A percentile compares a stretch with the other conserved stretches of the same genome.
phyloP scores from a whole-genome alignment of 2,888 invertebrate species.

The Caenorhabditis sulstoni region DNA sequence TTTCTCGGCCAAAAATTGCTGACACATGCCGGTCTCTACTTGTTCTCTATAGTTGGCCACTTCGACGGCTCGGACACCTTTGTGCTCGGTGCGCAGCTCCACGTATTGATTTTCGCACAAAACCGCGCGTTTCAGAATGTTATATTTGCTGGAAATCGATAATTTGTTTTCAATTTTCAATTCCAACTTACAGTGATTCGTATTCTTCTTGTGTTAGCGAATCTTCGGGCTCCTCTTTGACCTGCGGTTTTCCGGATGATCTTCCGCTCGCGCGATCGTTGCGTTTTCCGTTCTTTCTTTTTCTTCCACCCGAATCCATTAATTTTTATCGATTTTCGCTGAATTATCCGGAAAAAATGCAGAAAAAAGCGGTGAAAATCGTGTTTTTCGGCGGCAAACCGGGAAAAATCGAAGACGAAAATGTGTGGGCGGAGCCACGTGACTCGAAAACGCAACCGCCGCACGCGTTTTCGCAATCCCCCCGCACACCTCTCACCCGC shows the following conservation, averaged over 20 bases:
- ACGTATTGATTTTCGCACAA: conserved; percentile 30
- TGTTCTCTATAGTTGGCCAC: conserved; percentile 1
- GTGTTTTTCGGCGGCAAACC: too few relatives aligned
- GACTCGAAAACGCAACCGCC: conserved; percentile 22
- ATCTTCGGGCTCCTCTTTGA: conserved; percentile 18
- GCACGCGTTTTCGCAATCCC: conserved; percentile 19
- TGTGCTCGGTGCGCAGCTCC: conserved; percentile 6
- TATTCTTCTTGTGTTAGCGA: conserved; percentile 11
- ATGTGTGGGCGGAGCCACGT: conserved; percentile 30
- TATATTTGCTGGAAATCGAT: conserved; percentile 20
- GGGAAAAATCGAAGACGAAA: background rate
- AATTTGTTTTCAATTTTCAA: background rate
- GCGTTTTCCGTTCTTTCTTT: conserved; percentile 23
- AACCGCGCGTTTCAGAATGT: background rate
- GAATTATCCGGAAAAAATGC: background rate
- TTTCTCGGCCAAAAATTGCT: conserved; percentile 10
- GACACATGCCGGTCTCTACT: background rate
- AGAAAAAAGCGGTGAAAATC: background rate
- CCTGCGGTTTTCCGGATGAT: background rate
- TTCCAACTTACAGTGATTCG: conserved; percentile 28
- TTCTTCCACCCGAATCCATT: too few relatives aligned
- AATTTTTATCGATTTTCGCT: conserved; percentile 3
- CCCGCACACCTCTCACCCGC: background rate
- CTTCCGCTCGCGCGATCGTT: too few relatives aligned
- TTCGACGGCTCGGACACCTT: conserved; percentile 8